Evolutionary conservation across 2,113 vertebrate genomes (phyloP).

Genomic region (Bubo blakistoni): DNA sequence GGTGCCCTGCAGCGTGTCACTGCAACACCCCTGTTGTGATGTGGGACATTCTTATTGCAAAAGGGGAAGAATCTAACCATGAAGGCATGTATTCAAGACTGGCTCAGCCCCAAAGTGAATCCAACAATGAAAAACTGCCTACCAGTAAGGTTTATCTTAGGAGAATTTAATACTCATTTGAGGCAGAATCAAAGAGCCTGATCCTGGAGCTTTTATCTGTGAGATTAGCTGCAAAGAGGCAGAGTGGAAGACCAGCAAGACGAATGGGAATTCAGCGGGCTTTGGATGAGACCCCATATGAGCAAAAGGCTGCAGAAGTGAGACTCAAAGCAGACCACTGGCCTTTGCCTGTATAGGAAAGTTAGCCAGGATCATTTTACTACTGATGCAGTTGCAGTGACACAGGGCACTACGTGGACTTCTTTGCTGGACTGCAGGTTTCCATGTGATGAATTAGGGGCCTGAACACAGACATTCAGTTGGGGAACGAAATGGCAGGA

Average conservation of each 20-base stretch:
- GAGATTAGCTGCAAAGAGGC: not conserved
- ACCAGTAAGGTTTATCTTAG: not conserved
- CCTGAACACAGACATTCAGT: not conserved
- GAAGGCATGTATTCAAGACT: not conserved
- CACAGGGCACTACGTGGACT: accelerated
- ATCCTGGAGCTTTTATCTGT: not conserved
- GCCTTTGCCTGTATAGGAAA: not conserved
- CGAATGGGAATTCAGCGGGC: not conserved
- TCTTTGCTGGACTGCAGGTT: not conserved
- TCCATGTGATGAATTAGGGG: not conserved
- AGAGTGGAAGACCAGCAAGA: not conserved
- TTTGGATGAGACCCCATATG: not conserved
- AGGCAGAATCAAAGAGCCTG: not conserved
- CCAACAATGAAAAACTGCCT: not conserved
- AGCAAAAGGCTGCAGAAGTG: not conserved
- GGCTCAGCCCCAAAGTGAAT: not conserved
- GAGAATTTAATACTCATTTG: not conserved
- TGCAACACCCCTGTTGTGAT: not conserved
- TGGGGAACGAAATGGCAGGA: not conserved
- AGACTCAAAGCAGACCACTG: not conserved
- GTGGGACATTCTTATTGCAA: not conserved
- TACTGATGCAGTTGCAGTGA: not conserved
- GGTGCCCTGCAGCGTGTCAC: not conserved
- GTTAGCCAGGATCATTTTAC: not conserved
- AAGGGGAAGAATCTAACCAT: not conserved